A percentile compares a stretch with the other conserved stretches of the same genome.
Conservation (phyloP, 2,797 vertebrate genomes). For the Halcyon chelicuti region DNA sequence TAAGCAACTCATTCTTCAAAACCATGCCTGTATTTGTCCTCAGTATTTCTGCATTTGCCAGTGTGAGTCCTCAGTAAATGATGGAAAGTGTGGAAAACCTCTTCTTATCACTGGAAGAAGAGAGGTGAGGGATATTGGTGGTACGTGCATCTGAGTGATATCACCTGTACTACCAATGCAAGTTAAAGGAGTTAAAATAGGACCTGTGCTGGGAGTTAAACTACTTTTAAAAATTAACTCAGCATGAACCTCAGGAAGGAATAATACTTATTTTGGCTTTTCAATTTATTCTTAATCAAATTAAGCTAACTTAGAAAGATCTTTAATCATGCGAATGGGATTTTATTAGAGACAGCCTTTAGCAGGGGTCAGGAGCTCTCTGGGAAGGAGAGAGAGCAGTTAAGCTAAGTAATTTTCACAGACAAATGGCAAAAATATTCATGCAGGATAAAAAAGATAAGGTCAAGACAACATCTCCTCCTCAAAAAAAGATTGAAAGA, state of each 20-base stretch:
- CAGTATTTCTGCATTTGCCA: not conserved
- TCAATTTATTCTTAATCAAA: not conserved
- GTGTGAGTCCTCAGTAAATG: not conserved
- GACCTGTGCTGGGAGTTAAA: not conserved
- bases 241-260: not conserved
- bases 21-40: not conserved
- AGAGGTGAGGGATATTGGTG: not conserved
- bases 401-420: not conserved
- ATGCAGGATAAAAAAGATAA: not conserved
- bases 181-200: not conserved
- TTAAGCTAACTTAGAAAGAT: not conserved
- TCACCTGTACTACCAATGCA: not conserved
- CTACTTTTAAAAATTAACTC: not conserved
- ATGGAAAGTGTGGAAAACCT: not conserved
- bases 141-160: rapidly evolving
- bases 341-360: not conserved
- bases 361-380: not conserved
- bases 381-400: not conserved
- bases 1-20: not conserved
- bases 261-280: not conserved
- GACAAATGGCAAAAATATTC: not conserved
- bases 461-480: not conserved
- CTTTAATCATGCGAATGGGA: not conserved
- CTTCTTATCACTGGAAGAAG: not conserved
- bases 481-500: not conserved